phyloP scores from a whole-genome alignment of 2,113 vertebrate genomes.

The Ellobius talpinus region DNA sequence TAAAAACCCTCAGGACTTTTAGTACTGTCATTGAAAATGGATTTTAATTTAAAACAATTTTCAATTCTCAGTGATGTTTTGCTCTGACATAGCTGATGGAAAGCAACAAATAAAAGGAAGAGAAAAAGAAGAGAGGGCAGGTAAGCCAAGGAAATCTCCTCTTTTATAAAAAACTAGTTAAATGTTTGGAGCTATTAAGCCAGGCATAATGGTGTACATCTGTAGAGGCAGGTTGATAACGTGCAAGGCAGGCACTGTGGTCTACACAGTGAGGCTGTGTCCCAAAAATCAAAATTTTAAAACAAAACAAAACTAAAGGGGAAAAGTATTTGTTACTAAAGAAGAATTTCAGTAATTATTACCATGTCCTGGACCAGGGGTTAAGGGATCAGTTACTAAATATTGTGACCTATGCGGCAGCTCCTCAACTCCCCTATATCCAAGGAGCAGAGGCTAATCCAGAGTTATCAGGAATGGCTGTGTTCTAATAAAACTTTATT shows the following conservation, averaged over 20 bases:
- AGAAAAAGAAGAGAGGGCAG: neutral
- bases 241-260: neutral
- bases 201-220: neutral
- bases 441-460: neutral
- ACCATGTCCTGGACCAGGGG: neutral
- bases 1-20: neutral
- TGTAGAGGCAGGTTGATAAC: neutral
- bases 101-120: constrained; percentile 65
- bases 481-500: constrained; percentile 36
- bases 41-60: constrained; percentile 69
- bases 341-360: constrained; percentile 85
- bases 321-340: constrained; percentile 59
- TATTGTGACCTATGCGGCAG: neutral
- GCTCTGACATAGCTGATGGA: constrained; percentile 80
- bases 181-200: constrained; percentile 68
- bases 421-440: neutral
- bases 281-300: neutral
- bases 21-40: constrained; percentile 60
- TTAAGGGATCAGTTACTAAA: neutral
- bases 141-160: constrained; percentile 57
- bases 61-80: constrained; percentile 83
- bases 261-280: neutral
- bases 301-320: neutral
- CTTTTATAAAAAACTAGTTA: constrained; percentile 81
- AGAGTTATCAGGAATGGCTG: neutral